phyloP scores from a whole-genome alignment of 2,113 vertebrate species.

The Saimiri boliviensis region DNA sequence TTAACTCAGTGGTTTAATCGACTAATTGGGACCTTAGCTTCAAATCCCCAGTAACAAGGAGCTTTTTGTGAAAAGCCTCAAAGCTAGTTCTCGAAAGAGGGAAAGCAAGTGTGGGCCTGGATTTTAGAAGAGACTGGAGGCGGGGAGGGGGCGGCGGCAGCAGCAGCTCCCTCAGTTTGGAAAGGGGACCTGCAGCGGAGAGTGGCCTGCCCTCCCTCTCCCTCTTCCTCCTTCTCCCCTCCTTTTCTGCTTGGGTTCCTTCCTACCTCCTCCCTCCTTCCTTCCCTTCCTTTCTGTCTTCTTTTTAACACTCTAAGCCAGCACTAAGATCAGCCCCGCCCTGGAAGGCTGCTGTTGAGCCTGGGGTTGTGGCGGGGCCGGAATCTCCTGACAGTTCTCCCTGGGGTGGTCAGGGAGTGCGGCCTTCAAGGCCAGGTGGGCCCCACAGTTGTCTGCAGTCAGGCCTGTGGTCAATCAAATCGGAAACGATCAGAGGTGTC shows the following conservation, averaged over 20 bases:
- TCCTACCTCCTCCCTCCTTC: too few relatives aligned
- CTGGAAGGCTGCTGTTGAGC: not conserved
- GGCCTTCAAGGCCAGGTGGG: not conserved
- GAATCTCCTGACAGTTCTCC: not conserved
- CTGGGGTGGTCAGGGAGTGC: not conserved
- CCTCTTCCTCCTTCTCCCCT: not conserved
- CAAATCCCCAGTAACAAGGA: constrained; percentile 80
- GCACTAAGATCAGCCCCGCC: accelerated
- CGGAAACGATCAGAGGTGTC: constrained; percentile 40
- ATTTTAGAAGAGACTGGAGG: not conserved
- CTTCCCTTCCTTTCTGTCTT: not conserved
- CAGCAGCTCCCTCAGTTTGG: not conserved
- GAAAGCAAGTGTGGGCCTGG: constrained; percentile 49
- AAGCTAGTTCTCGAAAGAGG: constrained; percentile 59
- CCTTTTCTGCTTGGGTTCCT: not conserved
- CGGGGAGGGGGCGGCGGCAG: not conserved
- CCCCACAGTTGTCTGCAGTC: constrained; percentile 5
- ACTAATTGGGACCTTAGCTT: constrained; percentile 84
- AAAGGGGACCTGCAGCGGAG: not conserved
- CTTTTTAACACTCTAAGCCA: not conserved
- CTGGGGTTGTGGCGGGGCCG: not conserved
- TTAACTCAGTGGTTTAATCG: constrained; percentile 85
- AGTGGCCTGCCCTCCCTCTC: accelerated
- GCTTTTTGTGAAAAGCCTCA: constrained; percentile 78
- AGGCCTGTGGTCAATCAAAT: not conserved